Base-by-base conservation (phyloP, 2,888 invertebrate species). In the Coecobrya sp. region DNA sequence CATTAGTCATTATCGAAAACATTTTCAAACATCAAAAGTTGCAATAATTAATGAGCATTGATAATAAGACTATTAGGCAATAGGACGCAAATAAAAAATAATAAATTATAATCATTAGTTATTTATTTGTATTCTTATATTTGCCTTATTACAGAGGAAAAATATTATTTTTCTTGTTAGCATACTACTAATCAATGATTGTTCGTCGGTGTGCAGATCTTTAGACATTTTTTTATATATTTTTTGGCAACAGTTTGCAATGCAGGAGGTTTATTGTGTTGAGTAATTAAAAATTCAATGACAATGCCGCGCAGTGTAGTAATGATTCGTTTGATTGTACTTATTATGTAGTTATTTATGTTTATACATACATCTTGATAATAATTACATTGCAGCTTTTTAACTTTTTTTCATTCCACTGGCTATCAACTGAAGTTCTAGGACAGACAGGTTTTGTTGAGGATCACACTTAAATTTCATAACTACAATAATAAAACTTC, bases 361-460 rank as follows among this genome's bases (percentile, higher is more conserved):
- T 62, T 22, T 55, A 4, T 19, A 22, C 1, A 25, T 62, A 4
- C 22, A 22, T 62, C 25, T 22, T 52, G 52, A 52, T 52, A 52
- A 62, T 7, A 62, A 10, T 25, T 19, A 59, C 10, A 62, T 22
- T 5, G 19, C 55, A 5, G 0, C 55, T 55, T 19, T 52, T 16
- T 5, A 2, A 5, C 52, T 52, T 16, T 59, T 22, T 59, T 22
- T 19, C 59, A 62, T 19, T 22, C 25, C 22, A 62, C 62, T 10
- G 11, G 25, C 62, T 25, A 19, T 22, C 5, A 68, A n/a, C 68
- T 68, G 68, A 68, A 68, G 68, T 68, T 68, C 68, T 68, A 68
- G 68, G 68, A 68, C 68, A 68, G n/a, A 36, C 36, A 10, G 25
- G 25, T 62, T 68, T 68, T 30, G 13, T 30, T 11, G 13, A 22